Evolutionary conservation across 2,797 vertebrate genomes (phyloP).

Genomic region (Syngnathus acus): DNA sequence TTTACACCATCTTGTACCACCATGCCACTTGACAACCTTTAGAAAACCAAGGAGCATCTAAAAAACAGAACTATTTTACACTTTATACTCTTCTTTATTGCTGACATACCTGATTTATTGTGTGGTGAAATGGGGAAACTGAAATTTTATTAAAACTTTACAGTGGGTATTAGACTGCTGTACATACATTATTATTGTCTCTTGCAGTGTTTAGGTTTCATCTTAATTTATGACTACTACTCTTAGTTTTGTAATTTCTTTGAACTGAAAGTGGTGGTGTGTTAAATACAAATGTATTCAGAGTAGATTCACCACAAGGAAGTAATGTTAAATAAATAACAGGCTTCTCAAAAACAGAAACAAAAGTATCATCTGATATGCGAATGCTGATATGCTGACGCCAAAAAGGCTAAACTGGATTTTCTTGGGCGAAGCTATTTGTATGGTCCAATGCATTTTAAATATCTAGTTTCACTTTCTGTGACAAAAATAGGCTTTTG

Average conservation of each 20-base stretch:
- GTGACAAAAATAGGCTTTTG: not conserved
- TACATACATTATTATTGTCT: too few relatives aligned
- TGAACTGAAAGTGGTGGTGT: not conserved
- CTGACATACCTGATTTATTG: too few relatives aligned
- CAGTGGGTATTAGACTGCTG: too few relatives aligned
- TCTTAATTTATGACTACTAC: too few relatives aligned
- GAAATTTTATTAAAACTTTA: too few relatives aligned
- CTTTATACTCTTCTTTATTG: too few relatives aligned
- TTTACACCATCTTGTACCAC: too few relatives aligned
- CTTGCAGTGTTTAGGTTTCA: too few relatives aligned
- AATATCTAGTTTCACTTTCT: not conserved
- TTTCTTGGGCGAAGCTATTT: not conserved
- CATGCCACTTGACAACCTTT: too few relatives aligned
- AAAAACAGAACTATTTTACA: too few relatives aligned
- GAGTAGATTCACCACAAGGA: not conserved
- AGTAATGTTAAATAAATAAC: not conserved
- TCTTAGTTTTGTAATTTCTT: not conserved
- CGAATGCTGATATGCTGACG: not conserved
- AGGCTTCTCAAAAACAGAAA: not conserved
- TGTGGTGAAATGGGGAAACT: too few relatives aligned
- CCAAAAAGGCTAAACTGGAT: not conserved
- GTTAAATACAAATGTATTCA: not conserved
- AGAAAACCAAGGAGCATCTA: too few relatives aligned
- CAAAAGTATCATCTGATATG: not conserved
- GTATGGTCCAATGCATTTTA: not conserved